phyloP scores from a whole-genome alignment of 2,888 invertebrate genomes.

The Archaeoteleia sp. region DNA sequence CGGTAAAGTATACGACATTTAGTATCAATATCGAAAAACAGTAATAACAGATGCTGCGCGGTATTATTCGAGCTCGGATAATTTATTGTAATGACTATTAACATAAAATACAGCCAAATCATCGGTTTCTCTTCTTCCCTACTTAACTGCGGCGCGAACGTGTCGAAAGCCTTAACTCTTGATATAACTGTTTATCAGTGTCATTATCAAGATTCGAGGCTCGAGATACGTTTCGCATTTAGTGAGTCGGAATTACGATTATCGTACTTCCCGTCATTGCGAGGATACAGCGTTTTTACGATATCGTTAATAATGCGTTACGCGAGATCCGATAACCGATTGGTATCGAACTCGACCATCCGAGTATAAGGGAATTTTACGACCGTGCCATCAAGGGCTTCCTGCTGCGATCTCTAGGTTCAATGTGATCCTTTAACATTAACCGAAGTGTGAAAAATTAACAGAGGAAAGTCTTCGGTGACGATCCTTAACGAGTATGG shows the following conservation, averaged over 20 bases:
- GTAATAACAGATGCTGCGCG: background rate
- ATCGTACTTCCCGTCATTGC: slow-evolving; percentile 43
- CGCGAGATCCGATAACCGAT: slow-evolving; percentile 47
- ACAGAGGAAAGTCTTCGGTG: slow-evolving; percentile 20
- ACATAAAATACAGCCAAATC: slow-evolving; percentile 30
- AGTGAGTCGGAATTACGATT: slow-evolving; percentile 44
- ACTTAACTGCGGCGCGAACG: slow-evolving; percentile 20
- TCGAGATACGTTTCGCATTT: slow-evolving; percentile 39
- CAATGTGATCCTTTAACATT: slow-evolving; percentile 18
- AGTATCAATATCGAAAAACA: no score
- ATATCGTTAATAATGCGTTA: slow-evolving; percentile 50
- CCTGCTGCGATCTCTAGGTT: slow-evolving; percentile 45
- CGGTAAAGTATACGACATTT: no score
- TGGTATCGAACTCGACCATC: slow-evolving; percentile 46
- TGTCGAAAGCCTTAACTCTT: slow-evolving; percentile 35
- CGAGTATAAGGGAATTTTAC: slow-evolving; percentile 53
- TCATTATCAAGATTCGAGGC: slow-evolving; percentile 49
- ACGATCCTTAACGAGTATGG: slow-evolving; percentile 4
- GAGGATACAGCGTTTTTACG: slow-evolving; percentile 31
- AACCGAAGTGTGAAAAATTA: slow-evolving; percentile 49
- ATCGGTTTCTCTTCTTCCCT: slow-evolving; percentile 26
- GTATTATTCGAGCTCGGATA: slow-evolving; percentile 28
- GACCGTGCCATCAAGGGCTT: slow-evolving; percentile 47
- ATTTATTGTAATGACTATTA: slow-evolving; percentile 42
- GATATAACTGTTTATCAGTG: slow-evolving; percentile 50